Base-by-base conservation (phyloP, 2,113 vertebrate genomes). In the Ochotona curzoniae region DNA sequence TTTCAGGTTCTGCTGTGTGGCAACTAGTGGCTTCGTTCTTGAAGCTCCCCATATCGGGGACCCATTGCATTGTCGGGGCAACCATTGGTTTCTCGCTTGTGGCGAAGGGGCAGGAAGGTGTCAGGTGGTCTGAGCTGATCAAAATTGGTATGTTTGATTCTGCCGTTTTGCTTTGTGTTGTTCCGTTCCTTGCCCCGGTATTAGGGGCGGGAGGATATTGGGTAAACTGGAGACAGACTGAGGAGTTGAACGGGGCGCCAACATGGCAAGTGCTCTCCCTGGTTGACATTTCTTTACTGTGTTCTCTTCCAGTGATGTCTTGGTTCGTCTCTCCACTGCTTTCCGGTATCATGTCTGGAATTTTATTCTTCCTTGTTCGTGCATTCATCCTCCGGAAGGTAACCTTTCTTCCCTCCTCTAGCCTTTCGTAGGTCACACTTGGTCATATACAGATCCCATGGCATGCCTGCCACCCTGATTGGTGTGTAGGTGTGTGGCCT, bases 321-420 rank as follows among this genome's bases (percentile, higher is more conserved):
- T 99, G 99, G 99, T 99, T 99, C 97, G 97, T 99, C 93, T 99
- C 99, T 0, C 99, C 99, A 9, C 97, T 99, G 54, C 98, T 99
- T 44, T 99, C 99, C 0, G 99, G 99, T 73, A 97, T 99, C 93
- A 99, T 99, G 99, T 99, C 99, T 95, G 99, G 98, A 87, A 44
- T 99, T 94, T 98, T 99, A 49, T 99, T 99, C 97, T 99, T 98
- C 97, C 97, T 98, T 0, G 98, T 99, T 76, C 98, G 97, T 49
- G 98, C 96, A 95, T 98, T 99, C 98, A 99, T 99, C 80, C 98
- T 99, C 64, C 95, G 80, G 47, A 99, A 99, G 99, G 99, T 99
- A 98, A 98, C 96, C 28, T 61, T 78, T 87, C 63, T 93, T 10
- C 5, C 0, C 8, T 23, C 0, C 30, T 63, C 26, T 38, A 51